Conservation (phyloP, 1,140 invertebrate genomes). For the Pachyrhynchus sulphureomaculatus region DNA sequence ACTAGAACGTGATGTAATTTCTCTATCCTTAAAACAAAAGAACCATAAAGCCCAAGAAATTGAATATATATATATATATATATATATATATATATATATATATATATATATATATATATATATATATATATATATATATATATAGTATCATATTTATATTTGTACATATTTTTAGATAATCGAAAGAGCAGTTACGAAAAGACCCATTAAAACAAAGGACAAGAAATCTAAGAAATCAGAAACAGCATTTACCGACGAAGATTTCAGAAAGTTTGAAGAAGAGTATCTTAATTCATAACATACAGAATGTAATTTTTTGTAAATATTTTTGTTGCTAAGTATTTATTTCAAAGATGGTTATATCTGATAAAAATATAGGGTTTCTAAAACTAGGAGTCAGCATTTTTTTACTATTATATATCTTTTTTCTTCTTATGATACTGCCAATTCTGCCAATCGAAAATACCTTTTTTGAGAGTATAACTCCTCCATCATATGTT, state of each 20-base stretch:
- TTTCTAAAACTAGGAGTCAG: slow-evolving; percentile 35
- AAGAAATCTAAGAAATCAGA: slow-evolving; percentile 51
- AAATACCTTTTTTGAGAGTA: slow-evolving; percentile 31
- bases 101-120: no score
- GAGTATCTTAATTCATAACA: slow-evolving; percentile 49
- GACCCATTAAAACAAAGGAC: slow-evolving; percentile 52
- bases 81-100: no score
- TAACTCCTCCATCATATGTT: slow-evolving; percentile 34
- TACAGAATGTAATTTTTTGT: not conserved
- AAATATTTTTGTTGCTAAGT: not conserved
- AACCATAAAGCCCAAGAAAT: no score
- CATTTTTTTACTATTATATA: slow-evolving; percentile 30
- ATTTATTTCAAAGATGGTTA: slow-evolving; percentile 40
- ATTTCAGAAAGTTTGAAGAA: slow-evolving; percentile 56
- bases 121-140: no score
- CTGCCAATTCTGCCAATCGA: slow-evolving; percentile 42
- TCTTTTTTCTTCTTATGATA: slow-evolving; percentile 42
- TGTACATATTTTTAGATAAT: slow-evolving; percentile 58
- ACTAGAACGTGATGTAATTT: no score
- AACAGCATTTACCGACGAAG: slow-evolving; percentile 59
- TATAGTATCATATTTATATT: no score
- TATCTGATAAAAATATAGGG: slow-evolving; percentile 37
- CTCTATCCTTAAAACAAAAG: no score
- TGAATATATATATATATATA: no score
- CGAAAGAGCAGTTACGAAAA: slow-evolving; percentile 54